Conservation (phyloP, 2,113 vertebrate species). For the Aptenodytes patagonicus region DNA sequence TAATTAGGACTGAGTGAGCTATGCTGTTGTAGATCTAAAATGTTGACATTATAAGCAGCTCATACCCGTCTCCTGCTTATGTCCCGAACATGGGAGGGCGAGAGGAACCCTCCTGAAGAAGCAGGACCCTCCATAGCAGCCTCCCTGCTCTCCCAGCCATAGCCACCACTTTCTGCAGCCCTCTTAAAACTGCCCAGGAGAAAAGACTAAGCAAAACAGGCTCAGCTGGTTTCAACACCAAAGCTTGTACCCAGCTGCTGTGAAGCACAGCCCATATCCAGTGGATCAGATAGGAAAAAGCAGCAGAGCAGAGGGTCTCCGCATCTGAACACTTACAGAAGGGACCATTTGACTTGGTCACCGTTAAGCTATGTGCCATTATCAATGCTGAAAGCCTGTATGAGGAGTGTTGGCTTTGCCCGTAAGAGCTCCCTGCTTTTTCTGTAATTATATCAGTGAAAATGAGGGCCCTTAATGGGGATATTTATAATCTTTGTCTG, state of each 20-base stretch:
- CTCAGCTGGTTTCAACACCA: background rate
- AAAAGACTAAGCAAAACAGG: background rate
- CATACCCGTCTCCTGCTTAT: background rate
- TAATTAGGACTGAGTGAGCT: background rate
- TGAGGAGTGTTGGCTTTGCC: background rate
- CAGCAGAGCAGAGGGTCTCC: background rate
- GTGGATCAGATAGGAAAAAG: background rate
- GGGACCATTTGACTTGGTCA: background rate
- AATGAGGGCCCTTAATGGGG: background rate
- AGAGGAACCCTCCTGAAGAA: background rate
- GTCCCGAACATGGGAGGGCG: background rate
- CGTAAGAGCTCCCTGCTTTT: background rate
- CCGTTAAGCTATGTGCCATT: background rate
- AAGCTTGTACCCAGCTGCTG: background rate
- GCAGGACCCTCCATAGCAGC: background rate
- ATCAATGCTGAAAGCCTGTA: background rate
- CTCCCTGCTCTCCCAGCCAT: background rate
- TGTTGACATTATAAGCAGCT: background rate
- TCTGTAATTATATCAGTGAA: background rate
- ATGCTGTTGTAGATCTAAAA: background rate
- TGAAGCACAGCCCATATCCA: background rate
- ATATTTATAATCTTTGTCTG: background rate
- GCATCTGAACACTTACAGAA: background rate
- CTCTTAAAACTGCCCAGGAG: background rate
- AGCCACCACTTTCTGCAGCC: accelerated